phyloP scores from a whole-genome alignment of 2,797 vertebrate genomes.

The Pangasius mekongensis region DNA sequence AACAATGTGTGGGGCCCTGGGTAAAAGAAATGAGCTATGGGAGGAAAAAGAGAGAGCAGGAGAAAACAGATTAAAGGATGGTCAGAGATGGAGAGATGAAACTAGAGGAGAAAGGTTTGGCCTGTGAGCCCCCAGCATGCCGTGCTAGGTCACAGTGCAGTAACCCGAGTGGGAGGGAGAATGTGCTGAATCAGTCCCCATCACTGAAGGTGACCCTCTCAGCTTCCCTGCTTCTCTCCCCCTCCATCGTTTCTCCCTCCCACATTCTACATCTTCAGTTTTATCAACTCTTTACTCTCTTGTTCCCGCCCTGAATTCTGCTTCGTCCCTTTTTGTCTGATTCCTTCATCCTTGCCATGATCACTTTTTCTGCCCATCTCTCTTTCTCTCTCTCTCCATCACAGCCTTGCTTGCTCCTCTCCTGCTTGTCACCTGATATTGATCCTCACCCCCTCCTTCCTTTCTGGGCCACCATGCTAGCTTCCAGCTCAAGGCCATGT shows the following conservation, averaged over 20 bases:
- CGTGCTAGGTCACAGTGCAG: constrained; percentile 68
- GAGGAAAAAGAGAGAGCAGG: neutral
- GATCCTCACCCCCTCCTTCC: constrained; percentile 20
- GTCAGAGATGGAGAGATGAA: constrained; percentile 34
- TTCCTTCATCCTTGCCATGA: constrained; percentile 43
- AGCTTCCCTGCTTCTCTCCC: constrained; percentile 68
- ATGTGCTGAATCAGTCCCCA: constrained; percentile 82
- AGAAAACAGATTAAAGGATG: constrained; percentile 18
- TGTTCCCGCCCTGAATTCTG: constrained; percentile 4
- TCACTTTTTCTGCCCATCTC: constrained; percentile 49
- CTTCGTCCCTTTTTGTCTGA: neutral
- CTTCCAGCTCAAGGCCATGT: constrained; percentile 55
- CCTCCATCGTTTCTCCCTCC: constrained; percentile 71
- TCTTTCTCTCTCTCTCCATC: constrained; percentile 43
- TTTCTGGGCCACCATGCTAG: constrained; percentile 36
- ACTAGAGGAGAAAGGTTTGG: constrained; percentile 45
- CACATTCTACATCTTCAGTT: constrained; percentile 43
- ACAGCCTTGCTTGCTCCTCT: constrained; percentile 12
- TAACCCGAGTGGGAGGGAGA: constrained; percentile 72
- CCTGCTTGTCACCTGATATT: constrained; percentile 59
- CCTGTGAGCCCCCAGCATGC: constrained; percentile 46
- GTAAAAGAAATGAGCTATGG: constrained; percentile 38
- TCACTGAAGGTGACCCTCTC: constrained; percentile 81
- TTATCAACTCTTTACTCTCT: constrained; percentile 52
- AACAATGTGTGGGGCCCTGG: neutral